Base-by-base conservation (phyloP, 2,888 invertebrate species). In the Lithophane semibrunnea region DNA sequence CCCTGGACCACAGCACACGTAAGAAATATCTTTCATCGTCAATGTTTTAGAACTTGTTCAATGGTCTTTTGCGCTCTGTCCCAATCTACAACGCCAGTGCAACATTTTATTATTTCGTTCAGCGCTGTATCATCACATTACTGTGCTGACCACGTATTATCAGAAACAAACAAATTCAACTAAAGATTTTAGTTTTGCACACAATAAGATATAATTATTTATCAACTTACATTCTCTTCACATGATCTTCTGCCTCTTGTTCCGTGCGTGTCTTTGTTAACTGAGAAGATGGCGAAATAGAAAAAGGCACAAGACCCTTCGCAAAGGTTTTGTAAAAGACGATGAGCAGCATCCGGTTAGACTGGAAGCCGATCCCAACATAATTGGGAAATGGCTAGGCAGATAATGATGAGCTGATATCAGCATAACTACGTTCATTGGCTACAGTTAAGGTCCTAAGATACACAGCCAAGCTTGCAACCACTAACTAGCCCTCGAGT, bases 81-180 rank as follows among this genome's bases (percentile, higher is more conserved):
- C 2, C 5, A 65, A 10, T 10, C 7, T 18, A 12, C 10, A 18
- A 12, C 44, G 5, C 37, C 37, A 73, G 21, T 52, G 10, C 13
- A 49, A 44, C 16, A 21, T 52, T 63, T 56, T 65, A 63, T 64
- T 42, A 10, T 37, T 63, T 70, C 24, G 58, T 69, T 49, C 24
- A 69, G 49, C 47, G 42, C 9, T 58, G 44, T 16, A 72, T 44
- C 24, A 21, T 49, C 9, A n/a, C 42, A 3, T 21, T 12, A 47
- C 71, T 2, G 8, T 21, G 21, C 71, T 2, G 8, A n/a, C 16
- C 71, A 76, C 71, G 66, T 67, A 24, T 42, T 37, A 37, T 3
- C 37, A 78, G 60, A 78, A 85, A 67, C 74, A 78, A 84, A 78
- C 69, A 78, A 72, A 69, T 58, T 21, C 8, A 42, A 63, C 49